Evolutionary conservation across 2,888 invertebrate genomes (phyloP).

Genomic region (Trachelus tabidus): DNA sequence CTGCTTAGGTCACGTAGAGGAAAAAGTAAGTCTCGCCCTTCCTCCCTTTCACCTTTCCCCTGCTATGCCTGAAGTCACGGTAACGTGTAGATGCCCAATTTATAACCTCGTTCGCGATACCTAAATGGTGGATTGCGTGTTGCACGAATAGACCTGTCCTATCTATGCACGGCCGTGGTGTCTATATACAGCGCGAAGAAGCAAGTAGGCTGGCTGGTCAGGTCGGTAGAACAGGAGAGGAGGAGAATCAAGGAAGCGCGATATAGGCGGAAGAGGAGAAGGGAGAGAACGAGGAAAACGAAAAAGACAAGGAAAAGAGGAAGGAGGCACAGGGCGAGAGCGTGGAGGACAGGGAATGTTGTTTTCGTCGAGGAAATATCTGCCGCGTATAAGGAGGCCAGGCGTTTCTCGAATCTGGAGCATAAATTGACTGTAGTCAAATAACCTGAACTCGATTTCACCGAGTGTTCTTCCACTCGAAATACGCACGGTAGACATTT

Average conservation of each 20-base stretch:
- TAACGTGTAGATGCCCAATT: background rate
- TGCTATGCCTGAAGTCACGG: background rate
- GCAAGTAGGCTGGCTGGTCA: background rate
- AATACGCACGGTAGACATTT: background rate
- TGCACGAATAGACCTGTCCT: background rate
- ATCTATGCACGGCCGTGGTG: background rate
- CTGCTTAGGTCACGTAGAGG: background rate
- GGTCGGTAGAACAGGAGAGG: background rate
- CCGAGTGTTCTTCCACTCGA: background rate
- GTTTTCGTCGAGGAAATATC: background rate
- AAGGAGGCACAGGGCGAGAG: background rate
- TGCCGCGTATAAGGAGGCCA: background rate
- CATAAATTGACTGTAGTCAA: background rate
- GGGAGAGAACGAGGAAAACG: background rate
- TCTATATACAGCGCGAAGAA: background rate
- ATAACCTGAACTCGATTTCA: background rate
- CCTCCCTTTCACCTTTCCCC: no score
- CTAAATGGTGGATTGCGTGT: background rate
- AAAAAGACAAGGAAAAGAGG: background rate
- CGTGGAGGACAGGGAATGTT: background rate
- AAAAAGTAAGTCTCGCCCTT: background rate
- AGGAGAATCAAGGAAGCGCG: constrained; percentile 7
- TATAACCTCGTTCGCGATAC: background rate
- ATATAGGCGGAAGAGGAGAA: background rate
- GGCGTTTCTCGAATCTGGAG: background rate